Percentiles rank a stretch among this genome's conserved stretches.
Evolutionary conservation across 1,140 invertebrate species (phyloP).

Genomic region (Penaeus indicus): DNA sequence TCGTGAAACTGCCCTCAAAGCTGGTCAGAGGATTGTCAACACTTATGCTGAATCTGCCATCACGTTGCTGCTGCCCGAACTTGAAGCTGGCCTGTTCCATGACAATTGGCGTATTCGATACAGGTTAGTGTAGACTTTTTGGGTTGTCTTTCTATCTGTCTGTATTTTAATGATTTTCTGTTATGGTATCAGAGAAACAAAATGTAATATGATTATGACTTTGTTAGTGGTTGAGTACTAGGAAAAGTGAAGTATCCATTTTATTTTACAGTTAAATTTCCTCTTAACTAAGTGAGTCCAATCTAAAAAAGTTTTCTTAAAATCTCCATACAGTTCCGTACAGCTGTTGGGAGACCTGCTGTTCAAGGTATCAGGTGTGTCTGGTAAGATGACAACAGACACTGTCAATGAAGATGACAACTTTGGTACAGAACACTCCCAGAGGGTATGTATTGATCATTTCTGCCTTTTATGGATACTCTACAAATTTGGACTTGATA

Average conservation of each 20-base stretch:
- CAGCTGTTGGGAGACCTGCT: conserved; percentile 96
- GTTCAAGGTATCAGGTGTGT: conserved; percentile 96
- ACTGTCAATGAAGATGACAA: conserved; percentile 98
- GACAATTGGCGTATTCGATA: conserved; percentile 99
- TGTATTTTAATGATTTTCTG: neutral
- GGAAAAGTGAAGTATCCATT: neutral
- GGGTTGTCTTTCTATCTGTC: neutral
- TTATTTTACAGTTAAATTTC: conserved; percentile 38
- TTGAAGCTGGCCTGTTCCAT: conserved; percentile 94
- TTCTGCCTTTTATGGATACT: neutral
- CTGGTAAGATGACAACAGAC: conserved; percentile 99
- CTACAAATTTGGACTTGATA: neutral
- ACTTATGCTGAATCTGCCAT: conserved; percentile 97
- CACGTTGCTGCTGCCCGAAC: conserved; percentile 90
- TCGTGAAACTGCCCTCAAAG: conserved; percentile 94
- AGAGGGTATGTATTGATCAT: conserved; percentile 72
- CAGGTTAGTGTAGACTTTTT: conserved; percentile 69
- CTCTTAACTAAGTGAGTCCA: neutral
- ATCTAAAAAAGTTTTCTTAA: neutral
- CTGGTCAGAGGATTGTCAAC: conserved; percentile 97
- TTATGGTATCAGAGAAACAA: no score
- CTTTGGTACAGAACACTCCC: conserved; percentile 97
- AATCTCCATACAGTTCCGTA: conserved; percentile 81
- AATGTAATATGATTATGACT: no score
- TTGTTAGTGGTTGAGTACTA: no score